Evolutionary conservation across 2,113 vertebrate species (phyloP), one percentile per base, ranked within the genome.

Genomic region (Brachyhypopomus occidentalis): DNA sequence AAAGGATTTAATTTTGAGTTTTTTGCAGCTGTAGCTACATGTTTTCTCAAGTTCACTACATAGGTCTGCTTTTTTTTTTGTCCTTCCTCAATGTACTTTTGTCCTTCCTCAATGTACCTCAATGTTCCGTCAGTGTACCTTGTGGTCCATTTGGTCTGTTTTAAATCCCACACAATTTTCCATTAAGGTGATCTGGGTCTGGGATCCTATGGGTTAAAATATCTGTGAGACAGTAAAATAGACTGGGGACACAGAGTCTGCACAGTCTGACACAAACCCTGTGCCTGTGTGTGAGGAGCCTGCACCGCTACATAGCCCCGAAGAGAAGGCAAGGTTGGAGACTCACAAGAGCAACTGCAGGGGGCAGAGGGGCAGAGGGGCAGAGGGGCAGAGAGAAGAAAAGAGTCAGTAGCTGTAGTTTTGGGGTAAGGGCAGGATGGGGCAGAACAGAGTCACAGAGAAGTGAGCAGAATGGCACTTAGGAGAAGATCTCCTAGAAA

Each of bases 331-430:
- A 71, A 34, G 7, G 19, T 25, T 12, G 38, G 80, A 71, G 72
- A 74, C 82, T 81, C 67, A 85, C 20, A 78, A 64, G 72, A 71
- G 75, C 19, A 3, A 9, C 58, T 78, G 82, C 23, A 56, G 82
- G 36, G 52, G 5, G 84, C 41, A 77, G 27, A 45, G 73, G 58
- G 4, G 20, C 8, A 67, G 12, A 84, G 72, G 52, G 5, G 84
- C 41, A 77, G 27, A 45, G 73, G 58, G 4, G 20, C 8, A 67
- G 12, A 84, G 72, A 3, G 60, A 81, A 17, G 36, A 58, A 74
- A 48, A 60, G 25, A 76, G 45, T 17, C 58, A 80, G 30, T 14
- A 74, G 75, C 36, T 38, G 59, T 11, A 59, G n/a, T n/a, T 17
- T 36, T 1, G 36, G 16, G 36, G n/a, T 22, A 76, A 41, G 34